A percentile compares a stretch with the other conserved stretches of the same genome.
phyloP scores from a whole-genome alignment of 1,140 invertebrate genomes.

The Cotesia chilonis region DNA sequence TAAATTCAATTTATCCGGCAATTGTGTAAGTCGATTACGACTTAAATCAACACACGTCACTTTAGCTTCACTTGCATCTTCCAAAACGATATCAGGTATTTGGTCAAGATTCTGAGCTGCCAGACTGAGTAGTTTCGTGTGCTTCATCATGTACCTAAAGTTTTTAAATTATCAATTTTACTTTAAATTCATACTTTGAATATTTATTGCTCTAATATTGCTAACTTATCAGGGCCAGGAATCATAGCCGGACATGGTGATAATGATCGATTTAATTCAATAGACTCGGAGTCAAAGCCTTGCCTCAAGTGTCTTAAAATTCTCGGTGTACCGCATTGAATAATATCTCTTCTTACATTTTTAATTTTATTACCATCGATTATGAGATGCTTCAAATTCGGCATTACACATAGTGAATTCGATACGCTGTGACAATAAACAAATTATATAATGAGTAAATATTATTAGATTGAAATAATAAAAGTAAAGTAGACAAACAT shows the following conservation, averaged over 20 bases:
- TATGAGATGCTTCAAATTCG: conserved; percentile 82
- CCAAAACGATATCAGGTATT: conserved; percentile 77
- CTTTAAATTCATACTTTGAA: conserved; percentile 21
- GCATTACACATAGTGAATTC: conserved; percentile 75
- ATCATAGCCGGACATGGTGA: conserved; percentile 38
- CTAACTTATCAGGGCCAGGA: conserved; percentile 75
- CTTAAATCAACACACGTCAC: conserved; percentile 82
- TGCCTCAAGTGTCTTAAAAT: conserved; percentile 83
- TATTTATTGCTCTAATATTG: conserved; percentile 18
- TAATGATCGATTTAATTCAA: conserved; percentile 50
- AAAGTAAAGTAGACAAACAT: conserved; percentile 42
- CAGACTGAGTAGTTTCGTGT: conserved; percentile 75
- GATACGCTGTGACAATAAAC: conserved; percentile 72
- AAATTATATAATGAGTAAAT: conserved; percentile 31
- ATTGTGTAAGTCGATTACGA: conserved; percentile 75
- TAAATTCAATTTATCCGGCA: conserved; percentile 71
- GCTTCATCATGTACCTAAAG: conserved; percentile 76
- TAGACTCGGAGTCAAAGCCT: conserved; percentile 62
- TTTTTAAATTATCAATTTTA: conserved; percentile 4
- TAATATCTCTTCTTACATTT: conserved; percentile 78
- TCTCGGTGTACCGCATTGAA: conserved; percentile 81
- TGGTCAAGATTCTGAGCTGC: conserved; percentile 70
- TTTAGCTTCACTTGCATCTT: conserved; percentile 74
- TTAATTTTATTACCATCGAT: conserved; percentile 87
- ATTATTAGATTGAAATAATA: background rate